Evolutionary conservation across 2,888 invertebrate species (phyloP).

Genomic region (Eupithecia exiguata): DNA sequence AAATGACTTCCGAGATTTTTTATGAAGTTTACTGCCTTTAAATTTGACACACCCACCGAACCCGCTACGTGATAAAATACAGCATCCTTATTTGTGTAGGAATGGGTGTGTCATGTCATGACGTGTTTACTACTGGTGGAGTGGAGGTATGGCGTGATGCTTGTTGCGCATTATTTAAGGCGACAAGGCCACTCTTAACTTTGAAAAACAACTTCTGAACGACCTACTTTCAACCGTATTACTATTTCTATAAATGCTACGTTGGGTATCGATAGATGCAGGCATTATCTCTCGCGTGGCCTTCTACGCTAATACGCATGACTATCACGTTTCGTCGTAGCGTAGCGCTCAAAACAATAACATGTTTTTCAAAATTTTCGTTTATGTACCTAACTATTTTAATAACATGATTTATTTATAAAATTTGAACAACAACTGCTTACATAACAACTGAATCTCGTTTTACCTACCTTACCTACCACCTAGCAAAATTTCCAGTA

Average conservation of each 20-base stretch:
- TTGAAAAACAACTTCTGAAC: conserved; percentile 52
- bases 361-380: conserved; percentile 53
- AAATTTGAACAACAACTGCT: neutral
- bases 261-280: conserved; percentile 46
- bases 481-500: too few relatives aligned
- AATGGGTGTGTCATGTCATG: conserved; percentile 82
- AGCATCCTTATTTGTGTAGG: conserved; percentile 72
- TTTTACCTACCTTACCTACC: too few relatives aligned
- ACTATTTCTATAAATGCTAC: conserved; percentile 49
- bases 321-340: conserved; percentile 47
- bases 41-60: conserved; percentile 45
- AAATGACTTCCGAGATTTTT: conserved; percentile 1
- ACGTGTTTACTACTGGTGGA: conserved; percentile 64
- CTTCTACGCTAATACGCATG: conserved; percentile 62
- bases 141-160: conserved; percentile 56
- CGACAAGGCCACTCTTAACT: conserved; percentile 68
- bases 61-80: conserved; percentile 58
- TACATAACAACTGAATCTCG: neutral
- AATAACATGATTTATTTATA: neutral
- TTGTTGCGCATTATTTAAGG: conserved; percentile 76
- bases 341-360: conserved; percentile 54
- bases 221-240: conserved; percentile 66
- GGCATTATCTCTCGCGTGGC: conserved; percentile 64
- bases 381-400: neutral
- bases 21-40: conserved; percentile 20